phyloP scores from a whole-genome alignment of 2,888 invertebrate genomes.

The Pinctada fucata region DNA sequence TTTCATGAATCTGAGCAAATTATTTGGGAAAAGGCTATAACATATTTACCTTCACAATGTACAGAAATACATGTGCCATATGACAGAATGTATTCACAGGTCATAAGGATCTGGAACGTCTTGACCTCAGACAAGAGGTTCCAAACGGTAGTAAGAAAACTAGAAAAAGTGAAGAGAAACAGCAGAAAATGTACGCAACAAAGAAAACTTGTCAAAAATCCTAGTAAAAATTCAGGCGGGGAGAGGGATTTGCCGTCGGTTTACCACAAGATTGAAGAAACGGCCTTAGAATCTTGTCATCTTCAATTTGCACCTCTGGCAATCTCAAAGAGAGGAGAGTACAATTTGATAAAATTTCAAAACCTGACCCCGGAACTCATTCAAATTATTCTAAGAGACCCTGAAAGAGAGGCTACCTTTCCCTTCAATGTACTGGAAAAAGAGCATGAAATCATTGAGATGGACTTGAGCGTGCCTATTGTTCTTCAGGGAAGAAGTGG shows the following conservation, averaged over 20 bases:
- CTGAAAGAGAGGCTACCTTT: conserved; percentile 26
- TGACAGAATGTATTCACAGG: background rate
- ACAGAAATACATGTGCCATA: background rate
- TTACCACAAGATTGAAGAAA: too few relatives aligned
- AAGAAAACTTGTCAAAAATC: too few relatives aligned
- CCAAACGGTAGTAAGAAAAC: too few relatives aligned
- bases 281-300: too few relatives aligned
- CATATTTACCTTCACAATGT: too few relatives aligned
- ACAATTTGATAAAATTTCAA: conserved; percentile 15
- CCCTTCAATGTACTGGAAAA: conserved; percentile 50
- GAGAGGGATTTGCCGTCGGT: too few relatives aligned
- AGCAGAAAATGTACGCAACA: too few relatives aligned
- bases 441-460: conserved; percentile 46
- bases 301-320: too few relatives aligned
- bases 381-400: background rate
- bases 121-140: too few relatives aligned
- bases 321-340: background rate
- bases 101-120: conserved; percentile 14
- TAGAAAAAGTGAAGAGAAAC: too few relatives aligned
- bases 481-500: conserved; percentile 54
- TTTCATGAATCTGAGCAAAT: background rate
- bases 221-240: too few relatives aligned
- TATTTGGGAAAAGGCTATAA: conserved; percentile 16
- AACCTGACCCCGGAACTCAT: conserved; percentile 4
- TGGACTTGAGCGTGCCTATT: conserved; percentile 34